Evolutionary conservation across 2,888 invertebrate species (phyloP), one percentile per base, ranked within the genome.

Genomic region (Cremastinae sp.): DNA sequence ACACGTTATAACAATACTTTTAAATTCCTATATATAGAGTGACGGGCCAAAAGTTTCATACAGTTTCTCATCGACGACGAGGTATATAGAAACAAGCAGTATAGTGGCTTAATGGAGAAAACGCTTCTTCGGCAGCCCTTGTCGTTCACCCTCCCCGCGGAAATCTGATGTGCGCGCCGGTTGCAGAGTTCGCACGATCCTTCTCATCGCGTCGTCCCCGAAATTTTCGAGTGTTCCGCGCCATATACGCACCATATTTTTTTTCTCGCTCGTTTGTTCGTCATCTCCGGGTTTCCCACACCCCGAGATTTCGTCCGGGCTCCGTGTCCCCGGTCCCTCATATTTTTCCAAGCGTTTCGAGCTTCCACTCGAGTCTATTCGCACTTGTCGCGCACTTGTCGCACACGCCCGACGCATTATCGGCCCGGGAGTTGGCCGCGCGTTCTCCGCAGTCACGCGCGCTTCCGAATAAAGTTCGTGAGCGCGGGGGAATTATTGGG

Each of bases 381-480:
- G 78, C 79, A 78, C 80, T 80, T 80, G 79, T 80, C 78, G 64
- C 61, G 77, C 80, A 81, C 81, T 81, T 81, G 81, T 78, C 79
- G 68, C 69, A 49, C 28, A 34, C 75, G 54, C 72, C 74, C 78
- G 34, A 7, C 66, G 58, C 71, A 70, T 75, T 54, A 75, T 53
- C 72, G 62, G 62, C 58, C 81, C 82, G n/a, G 81, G 83, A 84
- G 84, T 43, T 20, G 34, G 8, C 84, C 84, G 85, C 85, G 78
- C n/a, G n/a, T n/a, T n/a, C 80, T 72, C 69, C 75, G 14, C 7
- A 22, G 0, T 54, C 45, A 34, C 41, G 28, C 20, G 20, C 45
- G 58, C 61, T 54, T 66, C 72, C 77, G 79, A 76, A 28, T n/a
- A 28, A 14, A 79, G 5, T 28, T 28, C 5, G 28, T 28, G 28